Conservation (phyloP, 2,113 vertebrate species). For the Tichodroma muraria region DNA sequence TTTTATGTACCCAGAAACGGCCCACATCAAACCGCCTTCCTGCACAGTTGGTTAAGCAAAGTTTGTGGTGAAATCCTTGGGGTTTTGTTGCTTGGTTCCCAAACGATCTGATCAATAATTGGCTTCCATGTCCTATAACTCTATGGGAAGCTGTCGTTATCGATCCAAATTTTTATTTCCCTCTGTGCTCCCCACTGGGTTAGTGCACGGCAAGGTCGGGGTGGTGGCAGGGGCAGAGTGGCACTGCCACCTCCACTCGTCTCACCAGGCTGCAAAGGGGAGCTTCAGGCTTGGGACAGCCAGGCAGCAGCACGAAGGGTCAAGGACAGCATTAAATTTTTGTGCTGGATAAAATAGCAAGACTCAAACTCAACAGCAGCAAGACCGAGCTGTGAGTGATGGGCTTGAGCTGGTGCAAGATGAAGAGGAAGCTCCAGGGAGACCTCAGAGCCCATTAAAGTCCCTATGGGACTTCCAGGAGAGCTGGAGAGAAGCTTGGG, state of each 20-base stretch:
- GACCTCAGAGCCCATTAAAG: neutral
- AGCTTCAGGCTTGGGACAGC: neutral
- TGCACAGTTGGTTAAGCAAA: neutral
- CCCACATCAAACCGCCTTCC: constrained; percentile 11
- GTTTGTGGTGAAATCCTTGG: neutral
- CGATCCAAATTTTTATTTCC: neutral
- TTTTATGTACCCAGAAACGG: constrained; percentile 25
- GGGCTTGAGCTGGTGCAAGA: fast-evolving
- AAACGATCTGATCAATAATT: neutral
- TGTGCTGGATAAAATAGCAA: neutral
- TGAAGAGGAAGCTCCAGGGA: neutral
- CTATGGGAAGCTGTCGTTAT: fast-evolving
- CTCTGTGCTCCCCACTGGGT: fast-evolving
- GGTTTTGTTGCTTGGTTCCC: neutral
- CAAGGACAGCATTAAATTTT: fast-evolving
- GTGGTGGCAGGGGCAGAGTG: neutral
- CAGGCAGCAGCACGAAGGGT: fast-evolving
- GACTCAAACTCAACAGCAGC: neutral
- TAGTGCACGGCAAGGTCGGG: fast-evolving
- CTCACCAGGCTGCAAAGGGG: fast-evolving
- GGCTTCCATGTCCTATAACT: neutral
- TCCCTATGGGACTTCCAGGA: neutral
- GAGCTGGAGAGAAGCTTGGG: neutral
- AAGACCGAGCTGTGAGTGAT: neutral
- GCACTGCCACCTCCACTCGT: fast-evolving